Evolutionary conservation across 2,797 vertebrate genomes (phyloP).

Genomic region (Percopsis omiscomaycus): DNA sequence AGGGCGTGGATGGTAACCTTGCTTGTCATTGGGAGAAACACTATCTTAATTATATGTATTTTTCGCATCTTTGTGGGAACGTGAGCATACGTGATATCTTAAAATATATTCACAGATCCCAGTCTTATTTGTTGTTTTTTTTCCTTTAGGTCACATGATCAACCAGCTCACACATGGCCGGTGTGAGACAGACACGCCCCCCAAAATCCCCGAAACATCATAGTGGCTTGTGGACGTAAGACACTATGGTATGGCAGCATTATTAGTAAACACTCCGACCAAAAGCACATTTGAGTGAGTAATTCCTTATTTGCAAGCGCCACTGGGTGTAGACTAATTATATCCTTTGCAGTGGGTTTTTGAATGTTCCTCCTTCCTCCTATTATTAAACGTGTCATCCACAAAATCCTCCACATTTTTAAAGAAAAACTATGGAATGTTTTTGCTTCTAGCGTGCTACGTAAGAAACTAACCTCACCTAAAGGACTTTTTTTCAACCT

Average conservation of each 20-base stretch:
- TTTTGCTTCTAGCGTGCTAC: too few relatives aligned
- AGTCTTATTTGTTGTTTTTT: slow-evolving; percentile 10
- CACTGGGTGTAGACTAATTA: too few relatives aligned
- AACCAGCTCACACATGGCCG: slow-evolving; percentile 39
- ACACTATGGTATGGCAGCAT: background rate
- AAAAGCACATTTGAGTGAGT: background rate
- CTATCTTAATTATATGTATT: background rate
- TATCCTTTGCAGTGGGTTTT: too few relatives aligned
- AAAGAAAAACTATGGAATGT: too few relatives aligned
- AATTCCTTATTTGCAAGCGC: too few relatives aligned
- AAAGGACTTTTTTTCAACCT: too few relatives aligned
- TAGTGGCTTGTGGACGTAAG: slow-evolving; percentile 1
- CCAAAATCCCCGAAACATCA: slow-evolving; percentile 16
- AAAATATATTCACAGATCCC: background rate
- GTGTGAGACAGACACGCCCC: slow-evolving; percentile 50
- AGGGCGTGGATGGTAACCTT: background rate
- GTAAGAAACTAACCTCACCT: too few relatives aligned
- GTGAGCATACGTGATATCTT: background rate
- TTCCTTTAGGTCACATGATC: slow-evolving; percentile 52
- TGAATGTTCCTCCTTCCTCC: too few relatives aligned
- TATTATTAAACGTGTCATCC: too few relatives aligned
- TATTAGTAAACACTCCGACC: background rate
- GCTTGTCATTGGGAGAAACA: background rate
- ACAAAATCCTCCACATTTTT: too few relatives aligned
- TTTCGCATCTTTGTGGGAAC: background rate